Percentiles rank a stretch among this genome's conserved stretches.
phyloP scores from a whole-genome alignment of 2,888 invertebrate genomes.

The Andrena fulva region DNA sequence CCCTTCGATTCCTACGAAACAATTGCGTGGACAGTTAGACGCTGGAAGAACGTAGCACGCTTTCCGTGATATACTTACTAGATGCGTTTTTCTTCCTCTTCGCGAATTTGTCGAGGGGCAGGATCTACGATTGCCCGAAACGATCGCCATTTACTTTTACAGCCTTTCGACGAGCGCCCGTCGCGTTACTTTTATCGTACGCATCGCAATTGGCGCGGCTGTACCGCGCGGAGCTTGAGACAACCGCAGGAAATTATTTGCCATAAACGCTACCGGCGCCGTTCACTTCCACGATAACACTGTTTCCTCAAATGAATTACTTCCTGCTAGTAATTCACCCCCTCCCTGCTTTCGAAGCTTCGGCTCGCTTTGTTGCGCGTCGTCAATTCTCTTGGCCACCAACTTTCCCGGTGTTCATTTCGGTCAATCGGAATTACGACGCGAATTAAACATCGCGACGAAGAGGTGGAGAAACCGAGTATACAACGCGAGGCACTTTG shows the following conservation, averaged over 20 bases:
- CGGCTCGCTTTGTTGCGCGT: neutral
- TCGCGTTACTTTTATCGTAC: slow-evolving; percentile 27
- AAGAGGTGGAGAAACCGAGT: neutral
- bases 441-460: neutral
- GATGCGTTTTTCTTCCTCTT: neutral
- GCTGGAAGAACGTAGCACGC: too few relatives aligned
- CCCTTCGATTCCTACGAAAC: too few relatives aligned
- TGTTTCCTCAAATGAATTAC: slow-evolving; percentile 34
- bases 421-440: neutral
- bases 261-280: slow-evolving; percentile 24
- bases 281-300: neutral
- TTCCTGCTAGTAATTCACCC: neutral
- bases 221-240: neutral
- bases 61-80: slow-evolving; percentile 19
- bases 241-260: slow-evolving; percentile 32
- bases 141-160: slow-evolving; percentile 37
- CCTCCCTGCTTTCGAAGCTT: neutral
- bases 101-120: neutral
- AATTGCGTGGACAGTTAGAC: too few relatives aligned
- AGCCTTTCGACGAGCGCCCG: slow-evolving; percentile 18
- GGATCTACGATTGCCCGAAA: slow-evolving; percentile 25
- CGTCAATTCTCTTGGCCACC: neutral
- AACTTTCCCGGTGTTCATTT: neutral
- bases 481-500: neutral
- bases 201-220: slow-evolving; percentile 2